A percentile compares a stretch with the other conserved stretches of the same genome.
phyloP scores from a whole-genome alignment of 35 echinoderm and acorn worm genomes.

The Nesometra sesokonis region DNA sequence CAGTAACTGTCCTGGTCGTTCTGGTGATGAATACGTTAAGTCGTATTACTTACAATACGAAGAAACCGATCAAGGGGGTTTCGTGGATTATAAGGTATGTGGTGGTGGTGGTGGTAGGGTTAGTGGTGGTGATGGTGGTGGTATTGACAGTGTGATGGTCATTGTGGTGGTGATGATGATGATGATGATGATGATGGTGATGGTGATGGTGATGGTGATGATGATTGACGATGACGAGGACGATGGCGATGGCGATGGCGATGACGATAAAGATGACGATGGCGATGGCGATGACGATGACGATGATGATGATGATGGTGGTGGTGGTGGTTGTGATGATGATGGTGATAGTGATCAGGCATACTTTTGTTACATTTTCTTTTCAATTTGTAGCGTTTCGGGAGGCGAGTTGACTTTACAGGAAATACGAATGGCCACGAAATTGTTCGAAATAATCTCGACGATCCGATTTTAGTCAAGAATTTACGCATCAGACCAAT shows the following conservation, averaged over 20 bases:
- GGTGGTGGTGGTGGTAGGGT: background rate
- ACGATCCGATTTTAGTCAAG: slow-evolving; percentile 10
- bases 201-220: background rate
- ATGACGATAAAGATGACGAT: too few relatives aligned
- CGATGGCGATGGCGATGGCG: slow-evolving; percentile 31
- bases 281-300: background rate
- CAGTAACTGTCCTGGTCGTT: slow-evolving; percentile 6
- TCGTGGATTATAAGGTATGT: slow-evolving; percentile 28
- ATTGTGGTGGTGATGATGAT: background rate
- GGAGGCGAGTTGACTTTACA: background rate
- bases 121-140: background rate
- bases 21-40: slow-evolving; percentile 12
- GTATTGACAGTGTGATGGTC: background rate
- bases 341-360: background rate
- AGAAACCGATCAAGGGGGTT: background rate
- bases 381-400: background rate
- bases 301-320: background rate
- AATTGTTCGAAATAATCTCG: slow-evolving; percentile 28
- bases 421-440: slow-evolving; percentile 23
- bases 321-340: background rate
- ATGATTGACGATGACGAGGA: too few relatives aligned
- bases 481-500: background rate
- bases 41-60: slow-evolving; percentile 13
- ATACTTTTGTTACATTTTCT: background rate
- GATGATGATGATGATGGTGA: background rate